These are phyloP conservation scores for Lissonota sp. DNA, from an alignment of 2,888 invertebrate species.

Conservation along the genomic window DNA sequence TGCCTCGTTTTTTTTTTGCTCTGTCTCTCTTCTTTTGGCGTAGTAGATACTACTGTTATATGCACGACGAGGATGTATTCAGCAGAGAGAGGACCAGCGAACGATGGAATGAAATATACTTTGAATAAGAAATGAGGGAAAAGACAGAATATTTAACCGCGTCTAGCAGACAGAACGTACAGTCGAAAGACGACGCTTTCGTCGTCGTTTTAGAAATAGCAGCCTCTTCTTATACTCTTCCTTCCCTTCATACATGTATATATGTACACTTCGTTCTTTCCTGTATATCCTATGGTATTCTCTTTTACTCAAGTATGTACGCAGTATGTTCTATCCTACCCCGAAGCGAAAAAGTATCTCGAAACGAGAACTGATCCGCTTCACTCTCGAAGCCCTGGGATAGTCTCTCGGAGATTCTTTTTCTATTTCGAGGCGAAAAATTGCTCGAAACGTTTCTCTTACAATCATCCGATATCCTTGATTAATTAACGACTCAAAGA, in stretches of 20 bases:
- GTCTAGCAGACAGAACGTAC: slow-evolving; percentile 60
- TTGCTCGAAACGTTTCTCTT: slow-evolving; percentile 36
- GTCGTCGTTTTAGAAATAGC: slow-evolving; percentile 46
- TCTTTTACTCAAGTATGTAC: slow-evolving; percentile 52
- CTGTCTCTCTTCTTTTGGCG: slow-evolving; percentile 34
- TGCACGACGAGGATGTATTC: slow-evolving; percentile 71
- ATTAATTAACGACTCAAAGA: slow-evolving; percentile 41
- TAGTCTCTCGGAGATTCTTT: slow-evolving; percentile 6
- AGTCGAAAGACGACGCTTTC: slow-evolving; percentile 54
- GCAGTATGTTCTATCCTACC: slow-evolving; percentile 53
- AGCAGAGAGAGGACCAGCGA: slow-evolving; percentile 72
- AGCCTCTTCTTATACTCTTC: slow-evolving; percentile 20
- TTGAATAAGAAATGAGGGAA: slow-evolving; percentile 80
- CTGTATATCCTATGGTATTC: slow-evolving; percentile 46
- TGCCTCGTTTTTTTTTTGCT: slow-evolving; percentile 55
- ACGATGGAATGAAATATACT: slow-evolving; percentile 81
- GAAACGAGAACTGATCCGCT: slow-evolving; percentile 49
- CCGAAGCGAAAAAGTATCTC: slow-evolving; percentile 38
- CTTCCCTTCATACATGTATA: slow-evolving; percentile 33
- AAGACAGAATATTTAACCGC: slow-evolving; percentile 77
- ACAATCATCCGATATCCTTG: slow-evolving; percentile 47
- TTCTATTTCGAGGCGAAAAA: slow-evolving; percentile 38
- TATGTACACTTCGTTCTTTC: background rate
- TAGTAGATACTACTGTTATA: slow-evolving; percentile 45
- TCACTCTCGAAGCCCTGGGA: slow-evolving; percentile 28